These are phyloP conservation scores for Drosophila merina DNA, from an alignment of 2,888 invertebrate species.

Conservation along the genomic window DNA sequence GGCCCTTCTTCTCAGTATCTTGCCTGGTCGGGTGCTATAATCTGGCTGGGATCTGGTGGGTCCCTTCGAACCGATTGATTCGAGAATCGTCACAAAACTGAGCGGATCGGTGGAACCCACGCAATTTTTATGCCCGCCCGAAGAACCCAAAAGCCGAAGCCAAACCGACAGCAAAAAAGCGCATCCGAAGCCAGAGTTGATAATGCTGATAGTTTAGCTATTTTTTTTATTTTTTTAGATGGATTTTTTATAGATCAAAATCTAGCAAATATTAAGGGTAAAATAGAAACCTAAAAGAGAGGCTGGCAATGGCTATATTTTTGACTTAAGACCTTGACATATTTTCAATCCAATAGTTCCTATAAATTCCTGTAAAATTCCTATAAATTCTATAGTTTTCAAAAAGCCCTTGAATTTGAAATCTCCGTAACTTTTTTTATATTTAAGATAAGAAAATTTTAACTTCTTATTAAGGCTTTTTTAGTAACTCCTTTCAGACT, in stretches of 20 bases:
- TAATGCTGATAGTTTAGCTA: conserved; percentile 3
- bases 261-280: too few relatives aligned
- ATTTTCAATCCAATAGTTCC: too few relatives aligned
- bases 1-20: not conserved
- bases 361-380: too few relatives aligned
- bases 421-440: too few relatives aligned
- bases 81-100: conserved; percentile 69
- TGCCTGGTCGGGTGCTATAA: not conserved
- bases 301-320: too few relatives aligned
- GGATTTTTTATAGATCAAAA: not conserved
- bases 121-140: conserved; percentile 66
- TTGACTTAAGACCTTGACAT: too few relatives aligned
- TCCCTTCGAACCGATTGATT: conserved; percentile 27
- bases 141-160: conserved; percentile 12
- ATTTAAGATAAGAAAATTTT: too few relatives aligned
- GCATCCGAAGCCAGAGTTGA: conserved; percentile 18
- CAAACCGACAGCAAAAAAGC: conserved; percentile 7
- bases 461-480: too few relatives aligned
- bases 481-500: too few relatives aligned
- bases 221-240: not conserved
- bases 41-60: not conserved
- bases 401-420: too few relatives aligned
- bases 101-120: conserved; percentile 59
- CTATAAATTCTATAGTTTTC: too few relatives aligned
- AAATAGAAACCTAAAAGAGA: not conserved